Base-by-base conservation (phyloP, 2,797 vertebrate genomes). In the Leucoraja ocellata region DNA sequence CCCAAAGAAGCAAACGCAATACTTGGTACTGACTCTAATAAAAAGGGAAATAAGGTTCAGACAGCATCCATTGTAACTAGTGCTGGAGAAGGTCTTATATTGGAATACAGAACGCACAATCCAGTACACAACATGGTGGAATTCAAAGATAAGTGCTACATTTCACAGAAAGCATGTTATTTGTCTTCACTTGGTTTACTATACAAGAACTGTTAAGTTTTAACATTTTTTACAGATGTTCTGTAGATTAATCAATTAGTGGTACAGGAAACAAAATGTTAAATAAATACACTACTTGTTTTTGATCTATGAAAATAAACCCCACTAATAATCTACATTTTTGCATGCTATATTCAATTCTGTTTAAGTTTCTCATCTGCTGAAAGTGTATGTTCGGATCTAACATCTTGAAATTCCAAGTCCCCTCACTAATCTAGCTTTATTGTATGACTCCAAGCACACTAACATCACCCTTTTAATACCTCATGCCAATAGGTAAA, bases 111-210 rank as follows among this genome's bases (percentile, higher is more conserved):
- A 93, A 96, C 96, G 78, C 10, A 71, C 93, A 94, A 94, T 23
- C 96, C 95, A 23, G 96, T 98, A 93, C 96, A 99, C 93, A 94
- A 81, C 0, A 95, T 93, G 93, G 95, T 97, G 86, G 92, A 93
- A 10, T 95, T 95, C 78, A 93, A 94, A 93, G 94, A 94, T 1
- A 96, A 95, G 65, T 99, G 99, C 94, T 99, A 97, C 80, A 93
- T 99, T 93, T 97, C 98, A 76, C 97, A 97, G 94, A 98, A 97
- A 94, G 98, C 98, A 39, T 99, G 99, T 95, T 99, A 98, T 93
- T 95, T 98, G 91, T 96, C 94, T 1, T 94, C 46, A 1, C 11
- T 99, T 0, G 94, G 96, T 95, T 95, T 99, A 93, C 96, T 99
- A 65, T 97, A 98, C 1, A 94, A 93, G 93, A 93, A 93, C 65